phyloP scores from a whole-genome alignment of 2,797 vertebrate genomes.

The Orestias chungarensis region DNA sequence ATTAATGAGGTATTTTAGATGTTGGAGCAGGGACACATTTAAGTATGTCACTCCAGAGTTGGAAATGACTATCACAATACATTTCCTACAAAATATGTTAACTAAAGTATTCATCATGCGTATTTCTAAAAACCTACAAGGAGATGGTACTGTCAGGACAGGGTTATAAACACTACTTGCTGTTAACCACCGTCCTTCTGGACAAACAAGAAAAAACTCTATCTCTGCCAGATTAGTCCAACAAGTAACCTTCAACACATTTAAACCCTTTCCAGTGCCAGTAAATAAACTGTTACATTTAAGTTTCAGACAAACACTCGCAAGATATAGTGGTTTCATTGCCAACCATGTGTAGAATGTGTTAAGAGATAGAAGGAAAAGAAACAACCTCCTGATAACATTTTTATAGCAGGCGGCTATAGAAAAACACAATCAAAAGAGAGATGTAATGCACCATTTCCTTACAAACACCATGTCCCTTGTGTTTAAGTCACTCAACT shows the following conservation, averaged over 20 bases:
- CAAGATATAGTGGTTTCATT: background rate
- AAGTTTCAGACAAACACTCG: constrained; percentile 3
- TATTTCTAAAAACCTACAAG: background rate
- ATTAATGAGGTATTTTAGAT: no score
- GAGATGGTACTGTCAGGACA: constrained; percentile 9
- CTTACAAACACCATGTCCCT: constrained; percentile 9
- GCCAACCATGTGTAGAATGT: background rate
- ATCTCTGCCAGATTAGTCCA: constrained; percentile 26
- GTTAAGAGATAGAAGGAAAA: background rate
- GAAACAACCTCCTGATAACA: constrained; percentile 7
- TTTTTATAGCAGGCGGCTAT: constrained; percentile 18
- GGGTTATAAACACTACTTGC: constrained; percentile 37
- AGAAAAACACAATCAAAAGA: constrained; percentile 16
- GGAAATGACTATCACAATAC: background rate
- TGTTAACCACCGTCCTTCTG: constrained; percentile 34
- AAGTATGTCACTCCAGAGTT: no score
- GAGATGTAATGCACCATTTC: constrained; percentile 22
- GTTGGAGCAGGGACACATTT: no score
- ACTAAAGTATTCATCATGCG: background rate
- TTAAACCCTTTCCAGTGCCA: constrained; percentile 12
- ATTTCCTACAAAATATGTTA: background rate
- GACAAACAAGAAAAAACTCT: constrained; percentile 37
- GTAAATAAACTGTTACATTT: background rate
- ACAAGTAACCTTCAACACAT: constrained; percentile 30
- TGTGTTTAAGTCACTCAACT: constrained; percentile 21